Evolutionary conservation across 2,797 vertebrate genomes (phyloP), one percentile per base, ranked within the genome.

Genomic region (Cichlasoma orientale): DNA sequence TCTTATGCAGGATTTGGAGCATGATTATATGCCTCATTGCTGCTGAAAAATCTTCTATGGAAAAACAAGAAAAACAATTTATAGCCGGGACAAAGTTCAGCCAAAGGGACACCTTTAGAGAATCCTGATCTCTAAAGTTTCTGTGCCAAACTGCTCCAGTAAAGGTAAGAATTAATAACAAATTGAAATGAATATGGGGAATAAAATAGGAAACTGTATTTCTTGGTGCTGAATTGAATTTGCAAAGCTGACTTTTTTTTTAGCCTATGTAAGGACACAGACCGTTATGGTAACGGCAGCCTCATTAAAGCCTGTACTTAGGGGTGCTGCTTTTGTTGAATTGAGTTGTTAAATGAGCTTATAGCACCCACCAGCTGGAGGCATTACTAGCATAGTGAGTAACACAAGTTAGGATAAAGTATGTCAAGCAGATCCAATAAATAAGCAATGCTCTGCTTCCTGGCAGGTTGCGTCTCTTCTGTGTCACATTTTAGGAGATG

Each of bases 61-160:
- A 96, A 95, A 95, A 93, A 82, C 91, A 91, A 92, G 93, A 78
- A 83, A 86, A 90, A 8, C 77, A 75, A 80, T 89, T 92, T 69
- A 92, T 93, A 93, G 88, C 90, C 91, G 92, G 92, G 84, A 94
- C 92, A 87, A 94, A 87, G 87, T 97, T 96, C 88, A 96, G 95
- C 92, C 95, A 96, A 79, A 92, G 96, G 61, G 96, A 97, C 80
- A 70, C 95, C 81, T 97, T 97, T 93, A 97, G 95, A 94, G 96
- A 97, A 97, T 92, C 96, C 83, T 97, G 95, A 97, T 95, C 91
- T 68, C 36, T 55, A 57, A 70, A 56, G 78, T 79, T 41, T 56
- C 72, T 76, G 55, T 80, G 75, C 74, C 85, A 74, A 84, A 75
- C 53, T 19, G 74, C 86, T 80, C 72, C 79, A 87, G 31, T 70